Evolutionary conservation across 2,113 vertebrate species (phyloP).

Genomic region (Prietella phreatophila): DNA sequence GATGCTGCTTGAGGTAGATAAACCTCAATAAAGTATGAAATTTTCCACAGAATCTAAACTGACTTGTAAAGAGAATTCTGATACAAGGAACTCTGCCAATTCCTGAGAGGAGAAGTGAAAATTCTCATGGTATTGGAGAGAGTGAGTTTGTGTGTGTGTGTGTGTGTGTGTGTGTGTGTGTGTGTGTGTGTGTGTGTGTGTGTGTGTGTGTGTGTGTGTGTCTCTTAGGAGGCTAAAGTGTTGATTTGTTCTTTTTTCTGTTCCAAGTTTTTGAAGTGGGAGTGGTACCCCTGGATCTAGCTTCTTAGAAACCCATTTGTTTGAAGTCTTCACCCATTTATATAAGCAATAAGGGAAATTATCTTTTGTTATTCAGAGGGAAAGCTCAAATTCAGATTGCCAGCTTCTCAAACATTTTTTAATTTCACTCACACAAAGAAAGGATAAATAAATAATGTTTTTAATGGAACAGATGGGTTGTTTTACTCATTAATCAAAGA

Average conservation of each 20-base stretch:
- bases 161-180: not conserved
- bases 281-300: slow-evolving; percentile 20
- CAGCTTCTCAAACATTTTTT: not conserved
- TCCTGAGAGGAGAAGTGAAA: slow-evolving; percentile 12
- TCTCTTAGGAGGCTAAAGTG: slow-evolving; percentile 19
- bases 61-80: not conserved
- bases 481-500: slow-evolving; percentile 30
- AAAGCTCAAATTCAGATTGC: slow-evolving; percentile 7
- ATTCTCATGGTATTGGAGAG: not conserved
- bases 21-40: not conserved
- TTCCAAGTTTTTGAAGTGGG: slow-evolving; percentile 7
- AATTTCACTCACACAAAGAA: not conserved
- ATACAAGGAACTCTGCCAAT: not conserved
- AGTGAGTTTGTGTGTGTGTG: not conserved
- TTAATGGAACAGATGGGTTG: slow-evolving; percentile 19
- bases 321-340: slow-evolving; percentile 32
- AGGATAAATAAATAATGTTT: not conserved
- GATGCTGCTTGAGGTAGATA: not conserved
- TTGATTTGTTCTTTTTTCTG: slow-evolving; percentile 36
- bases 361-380: slow-evolving; percentile 12
- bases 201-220: not conserved
- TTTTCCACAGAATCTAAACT: not conserved
- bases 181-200: not conserved
- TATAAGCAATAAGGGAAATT: not conserved
- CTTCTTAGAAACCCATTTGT: slow-evolving; percentile 27